Base-by-base conservation (phyloP, 2,888 invertebrate species). In the Empis livida region DNA sequence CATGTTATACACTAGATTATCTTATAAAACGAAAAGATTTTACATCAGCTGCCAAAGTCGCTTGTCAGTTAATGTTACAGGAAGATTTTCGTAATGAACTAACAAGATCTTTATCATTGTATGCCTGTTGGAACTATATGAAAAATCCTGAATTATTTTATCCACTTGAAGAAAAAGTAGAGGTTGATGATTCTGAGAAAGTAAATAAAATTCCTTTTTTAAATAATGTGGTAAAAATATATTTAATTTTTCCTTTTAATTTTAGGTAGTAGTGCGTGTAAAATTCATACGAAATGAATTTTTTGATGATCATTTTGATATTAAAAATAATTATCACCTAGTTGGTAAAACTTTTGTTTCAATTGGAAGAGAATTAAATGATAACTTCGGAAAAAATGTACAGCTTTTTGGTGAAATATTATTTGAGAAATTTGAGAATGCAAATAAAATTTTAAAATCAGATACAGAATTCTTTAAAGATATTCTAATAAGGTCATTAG, bases 241-340 rank as follows among this genome's bases (percentile, higher is more conserved):
- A 17, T 41, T 38, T 31, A 20, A 9, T 16, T 43, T 38, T 16
- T 10, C 5, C 44, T 9, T 45, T 30, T 44, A 38, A 10, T 49
- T 52, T 50, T 46, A 79, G 70, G 70, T 79, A 20, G 84, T 82
- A 70, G 74, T 92, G 10, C 75, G 92, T 55, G 80, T 95, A 0
- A 76, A 74, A 49, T 94, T 76, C 63, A 60, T 97, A 37, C 76
- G 85, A 57, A 91, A 92, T 63, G 80, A 83, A 1, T 88, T 76
- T 63, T 83, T 84, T 68, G 94, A 95, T 71, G 85, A 89, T 60
- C 93, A 95, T 66, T 91, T 92, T 71, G 92, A 92, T 68, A 73
- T 94, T 16, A 76, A 68, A 49, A 81, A 88, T 54, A 76, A 82
- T 8, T 65, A 74, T 23, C 75, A 79, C 59, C 70, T 90, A 38